Evolutionary conservation across 2,888 invertebrate genomes (phyloP), one percentile per base, ranked within the genome.

Genomic region (Hyposoter dolosus): DNA sequence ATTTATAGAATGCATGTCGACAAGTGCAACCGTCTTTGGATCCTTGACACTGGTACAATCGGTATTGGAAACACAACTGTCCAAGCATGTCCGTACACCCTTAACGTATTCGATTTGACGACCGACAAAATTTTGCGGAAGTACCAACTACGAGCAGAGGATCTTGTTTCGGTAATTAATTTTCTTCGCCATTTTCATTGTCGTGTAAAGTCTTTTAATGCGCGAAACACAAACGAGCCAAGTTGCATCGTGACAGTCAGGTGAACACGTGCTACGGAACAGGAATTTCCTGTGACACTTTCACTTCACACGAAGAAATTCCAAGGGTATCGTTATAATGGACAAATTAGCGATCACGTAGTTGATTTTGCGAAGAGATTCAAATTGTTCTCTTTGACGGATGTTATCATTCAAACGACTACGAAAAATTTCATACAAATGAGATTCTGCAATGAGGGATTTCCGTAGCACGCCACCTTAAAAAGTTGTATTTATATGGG

Each of bases 41-140:
- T 97, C 0, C 93, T 98, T 78, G 98, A 98, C 91, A 97, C 97
- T 19, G 98, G 98, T 80, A 98, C 97, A 63, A 96, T 97, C 90
- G 98, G 98, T 84, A 97, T 97, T 89, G 97, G 94, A 40, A 96
- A 96, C 89, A 96, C 96, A 4, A 97, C 96, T 0, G 96, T 96
- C 81, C 97, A 97, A 91, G 96, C 97, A 0, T 98, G 98, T 90
- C 98, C 98, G 0, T 98, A 97, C 92, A 95, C 97, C 1, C 94
- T 98, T 9, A 97, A 97, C 91, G 95, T 98, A 0, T 97, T 96
- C 91, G 97, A 98, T 92, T 94, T 98, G 89, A 95, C 95, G 83
- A 97, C 97, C 0, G 96, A 98, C 91, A 95, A 95, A 71, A 95
- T 97, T 47, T 95, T 98, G 79, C 95, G 97, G 45, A 95, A 95